These are phyloP conservation scores for Corynorhinus townsendii DNA, from an alignment of 2,113 vertebrate genomes.

Conservation along the genomic window DNA sequence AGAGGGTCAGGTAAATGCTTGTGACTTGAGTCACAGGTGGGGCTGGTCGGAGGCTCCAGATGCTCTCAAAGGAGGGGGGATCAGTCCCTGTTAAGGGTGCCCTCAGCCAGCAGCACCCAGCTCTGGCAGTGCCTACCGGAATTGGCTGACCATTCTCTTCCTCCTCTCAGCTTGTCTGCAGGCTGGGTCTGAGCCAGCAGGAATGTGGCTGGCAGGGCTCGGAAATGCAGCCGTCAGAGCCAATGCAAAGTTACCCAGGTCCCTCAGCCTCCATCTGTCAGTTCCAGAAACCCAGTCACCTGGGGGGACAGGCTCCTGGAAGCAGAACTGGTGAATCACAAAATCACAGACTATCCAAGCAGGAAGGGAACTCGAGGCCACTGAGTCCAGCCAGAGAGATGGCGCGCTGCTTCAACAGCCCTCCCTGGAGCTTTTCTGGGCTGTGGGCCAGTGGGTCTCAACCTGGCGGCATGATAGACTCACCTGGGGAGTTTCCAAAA, in stretches of 20 bases:
- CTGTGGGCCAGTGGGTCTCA: background rate
- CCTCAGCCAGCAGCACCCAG: background rate
- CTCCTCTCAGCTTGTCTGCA: background rate
- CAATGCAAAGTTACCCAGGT: background rate
- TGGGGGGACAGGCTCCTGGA: background rate
- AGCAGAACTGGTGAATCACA: background rate
- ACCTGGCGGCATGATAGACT: background rate
- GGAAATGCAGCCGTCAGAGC: background rate
- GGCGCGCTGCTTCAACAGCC: background rate
- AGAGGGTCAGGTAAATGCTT: background rate
- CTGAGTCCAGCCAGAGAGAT: background rate
- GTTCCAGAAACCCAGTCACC: background rate
- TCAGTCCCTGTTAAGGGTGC: background rate
- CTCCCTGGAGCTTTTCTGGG: background rate
- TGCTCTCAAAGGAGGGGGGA: background rate
- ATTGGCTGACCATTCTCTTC: background rate
- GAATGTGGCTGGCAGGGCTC: background rate
- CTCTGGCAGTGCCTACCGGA: rapidly evolving
- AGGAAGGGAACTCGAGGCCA: background rate
- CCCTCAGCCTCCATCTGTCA: background rate
- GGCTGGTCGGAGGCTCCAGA: background rate
- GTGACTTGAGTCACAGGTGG: background rate
- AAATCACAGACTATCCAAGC: background rate
- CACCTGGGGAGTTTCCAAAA: background rate
- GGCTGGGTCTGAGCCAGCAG: background rate